Conservation (phyloP, 2,797 vertebrate genomes). For the Parotocinclus haroldoi region DNA sequence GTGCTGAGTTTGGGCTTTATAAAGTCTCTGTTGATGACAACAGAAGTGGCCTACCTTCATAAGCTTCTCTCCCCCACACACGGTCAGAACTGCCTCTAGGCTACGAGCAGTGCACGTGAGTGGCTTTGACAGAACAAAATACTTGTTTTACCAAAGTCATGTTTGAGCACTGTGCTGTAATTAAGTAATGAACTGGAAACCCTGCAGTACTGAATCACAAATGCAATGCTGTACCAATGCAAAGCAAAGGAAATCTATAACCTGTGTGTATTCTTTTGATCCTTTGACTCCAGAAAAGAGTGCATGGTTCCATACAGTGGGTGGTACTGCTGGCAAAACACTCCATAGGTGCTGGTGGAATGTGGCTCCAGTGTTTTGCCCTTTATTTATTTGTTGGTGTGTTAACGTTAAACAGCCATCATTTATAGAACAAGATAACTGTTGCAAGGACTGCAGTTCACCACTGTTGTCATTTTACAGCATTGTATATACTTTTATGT, state of each 20-base stretch:
- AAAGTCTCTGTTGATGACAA: conserved; percentile 48
- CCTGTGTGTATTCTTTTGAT: no score
- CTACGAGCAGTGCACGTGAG: not conserved
- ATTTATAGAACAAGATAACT: conserved; percentile 16
- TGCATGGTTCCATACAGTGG: not conserved
- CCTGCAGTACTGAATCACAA: not conserved
- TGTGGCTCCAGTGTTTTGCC: conserved; percentile 5
- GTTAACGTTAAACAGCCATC: conserved; percentile 27
- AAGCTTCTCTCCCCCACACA: conserved; percentile 34
- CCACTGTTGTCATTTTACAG: conserved; percentile 4
- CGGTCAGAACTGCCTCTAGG: conserved; percentile 8
- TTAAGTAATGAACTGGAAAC: conserved; percentile 9
- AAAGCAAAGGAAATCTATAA: no score
- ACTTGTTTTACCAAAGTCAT: conserved; percentile 23
- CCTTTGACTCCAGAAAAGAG: not conserved
- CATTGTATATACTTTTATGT: not conserved
- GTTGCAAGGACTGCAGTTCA: conserved; percentile 1
- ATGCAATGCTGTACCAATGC: no score
- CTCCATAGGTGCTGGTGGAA: not conserved
- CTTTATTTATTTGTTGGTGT: conserved; percentile 26
- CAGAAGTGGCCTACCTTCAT: conserved; percentile 37
- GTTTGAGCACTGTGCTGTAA: conserved; percentile 24
- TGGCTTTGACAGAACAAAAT: conserved; percentile 8
- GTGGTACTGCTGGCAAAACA: conserved; percentile 28
- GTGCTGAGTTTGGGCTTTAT: conserved; percentile 68